Conservation (phyloP, 2,888 invertebrate species). For the Amphipoea oculea region DNA sequence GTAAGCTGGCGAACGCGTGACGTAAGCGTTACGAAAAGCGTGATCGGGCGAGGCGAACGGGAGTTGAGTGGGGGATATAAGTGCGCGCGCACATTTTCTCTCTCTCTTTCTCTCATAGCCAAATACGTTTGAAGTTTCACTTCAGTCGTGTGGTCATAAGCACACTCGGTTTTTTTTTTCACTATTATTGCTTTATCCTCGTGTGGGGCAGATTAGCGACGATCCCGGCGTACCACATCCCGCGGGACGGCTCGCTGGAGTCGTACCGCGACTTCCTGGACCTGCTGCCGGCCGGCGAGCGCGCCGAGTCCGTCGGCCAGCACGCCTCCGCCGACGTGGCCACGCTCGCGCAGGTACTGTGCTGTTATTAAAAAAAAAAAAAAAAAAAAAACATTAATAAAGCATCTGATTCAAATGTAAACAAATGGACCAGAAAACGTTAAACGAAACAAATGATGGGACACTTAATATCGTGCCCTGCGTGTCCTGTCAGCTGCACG, state of each 20-base stretch:
- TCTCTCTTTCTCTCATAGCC: no score
- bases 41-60: no score
- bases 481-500: background rate
- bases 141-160: no score
- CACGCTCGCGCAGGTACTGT: slow-evolving; percentile 94
- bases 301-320: slow-evolving; percentile 97
- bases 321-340: slow-evolving; percentile 97
- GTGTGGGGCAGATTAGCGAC: slow-evolving; percentile 67
- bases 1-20: no score
- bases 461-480: background rate
- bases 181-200: background rate
- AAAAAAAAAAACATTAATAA: no score
- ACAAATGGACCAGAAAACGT: background rate
- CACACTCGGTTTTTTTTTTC: no score
- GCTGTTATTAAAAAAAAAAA: no score
- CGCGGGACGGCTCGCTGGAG: slow-evolving; percentile 94
- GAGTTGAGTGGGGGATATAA: no score
- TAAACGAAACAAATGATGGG: background rate
- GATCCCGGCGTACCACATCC: slow-evolving; percentile 95
- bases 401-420: no score
- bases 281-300: slow-evolving; percentile 94
- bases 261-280: slow-evolving; percentile 95
- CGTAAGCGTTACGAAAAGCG: no score
- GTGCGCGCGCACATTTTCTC: no score
- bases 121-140: no score